Conservation (phyloP, 2,797 vertebrate species). For the Carcharodon carcharias region DNA sequence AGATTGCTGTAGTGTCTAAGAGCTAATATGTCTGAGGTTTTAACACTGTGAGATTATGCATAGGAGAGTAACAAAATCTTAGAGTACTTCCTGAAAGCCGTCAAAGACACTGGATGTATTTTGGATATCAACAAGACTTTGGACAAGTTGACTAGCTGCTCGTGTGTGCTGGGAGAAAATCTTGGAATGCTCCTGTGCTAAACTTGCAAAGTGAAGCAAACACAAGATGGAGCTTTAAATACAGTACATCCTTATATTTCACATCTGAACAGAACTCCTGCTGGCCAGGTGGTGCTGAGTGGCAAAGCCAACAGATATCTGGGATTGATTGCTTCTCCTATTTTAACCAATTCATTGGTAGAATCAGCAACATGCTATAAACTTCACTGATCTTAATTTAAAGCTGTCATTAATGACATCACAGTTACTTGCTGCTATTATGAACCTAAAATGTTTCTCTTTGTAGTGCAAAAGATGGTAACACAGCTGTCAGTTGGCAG, state of each 20-base stretch:
- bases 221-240: background rate
- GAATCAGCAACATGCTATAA: background rate
- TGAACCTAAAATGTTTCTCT: background rate
- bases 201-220: background rate
- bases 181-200: background rate
- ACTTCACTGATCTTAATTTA: background rate
- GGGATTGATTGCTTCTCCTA: background rate
- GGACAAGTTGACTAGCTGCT: background rate
- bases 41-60: background rate
- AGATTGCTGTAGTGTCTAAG: background rate
- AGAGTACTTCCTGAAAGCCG: background rate
- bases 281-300: background rate
- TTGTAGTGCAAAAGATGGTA: background rate
- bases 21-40: background rate
- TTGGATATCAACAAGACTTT: background rate
- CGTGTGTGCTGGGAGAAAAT: background rate
- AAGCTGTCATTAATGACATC: background rate
- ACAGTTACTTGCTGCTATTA: background rate
- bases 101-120: background rate
- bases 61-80: background rate
- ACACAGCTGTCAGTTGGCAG: background rate
- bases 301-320: background rate
- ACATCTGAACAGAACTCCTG: background rate
- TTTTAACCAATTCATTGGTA: background rate
- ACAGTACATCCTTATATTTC: background rate